These are phyloP conservation scores for Oryzias sinensis DNA, from an alignment of 2,797 vertebrate species.

Conservation along the genomic window DNA sequence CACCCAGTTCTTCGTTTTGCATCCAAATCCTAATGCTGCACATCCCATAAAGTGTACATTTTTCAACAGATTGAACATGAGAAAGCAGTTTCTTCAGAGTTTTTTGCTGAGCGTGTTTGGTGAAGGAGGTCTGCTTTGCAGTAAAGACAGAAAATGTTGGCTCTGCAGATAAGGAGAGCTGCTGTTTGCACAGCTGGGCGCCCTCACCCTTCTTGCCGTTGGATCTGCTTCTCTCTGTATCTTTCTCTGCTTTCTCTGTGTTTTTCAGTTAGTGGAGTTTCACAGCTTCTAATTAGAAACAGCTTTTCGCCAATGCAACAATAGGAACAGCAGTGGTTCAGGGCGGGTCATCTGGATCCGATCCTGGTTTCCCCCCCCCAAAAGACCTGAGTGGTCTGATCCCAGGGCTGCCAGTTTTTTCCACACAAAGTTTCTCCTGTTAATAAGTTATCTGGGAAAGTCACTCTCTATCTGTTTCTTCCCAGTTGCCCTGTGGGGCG, in stretches of 20 bases:
- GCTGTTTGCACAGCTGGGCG: conserved; percentile 60
- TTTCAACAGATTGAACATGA: not conserved
- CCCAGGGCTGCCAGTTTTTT: not conserved
- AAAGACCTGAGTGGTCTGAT: not conserved
- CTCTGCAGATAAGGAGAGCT: conserved; percentile 41
- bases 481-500: conserved; percentile 69
- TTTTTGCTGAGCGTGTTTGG: conserved; percentile 1
- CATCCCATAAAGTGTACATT: not conserved
- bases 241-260: conserved; percentile 15
- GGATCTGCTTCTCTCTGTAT: conserved; percentile 5
- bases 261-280: not conserved
- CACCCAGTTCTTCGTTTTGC: too few species aligned
- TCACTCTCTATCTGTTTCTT: conserved; percentile 13
- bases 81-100: not conserved
- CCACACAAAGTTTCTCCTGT: not conserved
- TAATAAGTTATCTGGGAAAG: conserved; percentile 10
- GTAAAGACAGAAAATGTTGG: conserved; percentile 17
- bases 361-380: not conserved
- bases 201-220: conserved; percentile 1
- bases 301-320: not conserved
- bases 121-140: conserved; percentile 16
- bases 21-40: too few species aligned
- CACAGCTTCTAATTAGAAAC: not conserved
- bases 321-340: too few species aligned
- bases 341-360: too few species aligned